Conservation (phyloP, 2,797 vertebrate species). For the Cephalopachus bancanus region DNA sequence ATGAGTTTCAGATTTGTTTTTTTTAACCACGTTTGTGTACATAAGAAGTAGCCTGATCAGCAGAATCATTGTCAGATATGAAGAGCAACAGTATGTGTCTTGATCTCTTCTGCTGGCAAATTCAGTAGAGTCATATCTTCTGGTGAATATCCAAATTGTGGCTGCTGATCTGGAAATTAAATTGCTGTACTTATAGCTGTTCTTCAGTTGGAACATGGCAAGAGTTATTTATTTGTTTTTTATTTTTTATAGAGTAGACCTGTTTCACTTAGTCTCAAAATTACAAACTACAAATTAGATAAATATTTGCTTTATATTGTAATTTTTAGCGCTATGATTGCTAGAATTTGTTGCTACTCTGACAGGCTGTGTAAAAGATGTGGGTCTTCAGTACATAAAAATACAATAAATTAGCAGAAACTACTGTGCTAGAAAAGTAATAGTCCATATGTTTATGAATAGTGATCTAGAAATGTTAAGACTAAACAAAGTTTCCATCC, state of each 20-base stretch:
- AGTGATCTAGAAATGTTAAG: constrained; percentile 65
- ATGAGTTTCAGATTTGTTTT: background rate
- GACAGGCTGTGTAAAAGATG: constrained; percentile 74
- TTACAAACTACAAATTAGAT: constrained; percentile 77
- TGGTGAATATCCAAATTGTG: constrained; percentile 50
- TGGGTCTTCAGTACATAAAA: constrained; percentile 80
- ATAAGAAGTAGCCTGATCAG: constrained; percentile 8
- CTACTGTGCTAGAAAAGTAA: constrained; percentile 76
- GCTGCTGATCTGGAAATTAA: constrained; percentile 65
- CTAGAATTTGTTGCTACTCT: constrained; percentile 74
- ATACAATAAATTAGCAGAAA: constrained; percentile 80
- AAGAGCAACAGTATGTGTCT: constrained; percentile 28
- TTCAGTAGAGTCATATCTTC: constrained; percentile 32
- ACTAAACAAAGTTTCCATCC: constrained; percentile 62
- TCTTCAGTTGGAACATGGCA: background rate
- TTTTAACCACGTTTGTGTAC: constrained; percentile 30
- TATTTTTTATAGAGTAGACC: constrained; percentile 5
- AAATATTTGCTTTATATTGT: constrained; percentile 79
- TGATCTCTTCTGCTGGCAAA: constrained; percentile 29
- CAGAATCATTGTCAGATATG: constrained; percentile 47
- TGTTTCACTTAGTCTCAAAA: constrained; percentile 74
- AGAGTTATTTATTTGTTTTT: constrained; percentile 15
- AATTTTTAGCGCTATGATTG: constrained; percentile 70
- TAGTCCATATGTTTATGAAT: constrained; percentile 79
- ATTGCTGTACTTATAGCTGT: constrained; percentile 62